Conservation (phyloP, 2,888 invertebrate genomes). For the Diarsia brunnea region DNA sequence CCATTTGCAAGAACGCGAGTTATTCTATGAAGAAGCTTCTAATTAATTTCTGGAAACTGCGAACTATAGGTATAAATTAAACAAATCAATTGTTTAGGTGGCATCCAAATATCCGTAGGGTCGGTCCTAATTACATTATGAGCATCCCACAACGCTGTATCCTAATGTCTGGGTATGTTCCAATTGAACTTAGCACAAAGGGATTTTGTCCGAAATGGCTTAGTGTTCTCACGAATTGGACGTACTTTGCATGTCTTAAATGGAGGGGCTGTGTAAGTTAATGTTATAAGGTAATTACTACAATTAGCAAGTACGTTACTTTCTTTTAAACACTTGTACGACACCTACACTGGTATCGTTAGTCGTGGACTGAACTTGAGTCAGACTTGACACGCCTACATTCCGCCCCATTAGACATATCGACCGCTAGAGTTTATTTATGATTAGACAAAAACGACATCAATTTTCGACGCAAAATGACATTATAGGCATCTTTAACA, state of each 20-base stretch:
- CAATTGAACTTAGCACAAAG: slow-evolving; percentile 5
- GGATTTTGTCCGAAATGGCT: not conserved
- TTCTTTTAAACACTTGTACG: not conserved
- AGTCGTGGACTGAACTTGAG: no score
- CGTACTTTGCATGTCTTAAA: not conserved
- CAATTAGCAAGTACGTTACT: not conserved
- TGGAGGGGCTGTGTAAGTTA: not conserved
- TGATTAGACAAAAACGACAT: no score
- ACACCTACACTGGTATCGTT: no score
- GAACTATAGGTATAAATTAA: not conserved
- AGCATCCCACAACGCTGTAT: not conserved
- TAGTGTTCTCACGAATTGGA: not conserved
- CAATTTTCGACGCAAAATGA: no score
- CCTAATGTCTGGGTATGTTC: slow-evolving; percentile 8
- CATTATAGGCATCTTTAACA: no score
- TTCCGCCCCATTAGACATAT: no score
- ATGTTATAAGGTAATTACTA: not conserved
- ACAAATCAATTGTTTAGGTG: not conserved
- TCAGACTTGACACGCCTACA: no score
- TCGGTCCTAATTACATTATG: slow-evolving; percentile 7
- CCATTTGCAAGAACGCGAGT: slow-evolving; percentile 1
- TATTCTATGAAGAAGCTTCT: not conserved
- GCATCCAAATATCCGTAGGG: not conserved
- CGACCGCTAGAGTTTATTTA: no score
- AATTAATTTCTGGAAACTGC: not conserved